These are phyloP conservation scores for Scaptomyza caliginosa DNA, from an alignment of 2,888 invertebrate genomes.

Conservation along the genomic window DNA sequence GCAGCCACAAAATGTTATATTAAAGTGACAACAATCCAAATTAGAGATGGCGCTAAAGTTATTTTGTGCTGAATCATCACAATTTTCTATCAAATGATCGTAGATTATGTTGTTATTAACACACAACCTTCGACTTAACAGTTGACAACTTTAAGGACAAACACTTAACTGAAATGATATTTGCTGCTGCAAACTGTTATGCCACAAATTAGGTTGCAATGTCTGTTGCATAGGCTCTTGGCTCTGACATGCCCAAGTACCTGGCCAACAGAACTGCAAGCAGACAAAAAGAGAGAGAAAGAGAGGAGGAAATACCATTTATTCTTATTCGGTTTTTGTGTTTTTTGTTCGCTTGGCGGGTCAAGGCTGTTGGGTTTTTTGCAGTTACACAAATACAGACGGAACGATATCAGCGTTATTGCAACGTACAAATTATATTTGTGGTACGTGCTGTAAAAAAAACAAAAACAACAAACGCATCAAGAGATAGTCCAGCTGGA, in stretches of 20 bases:
- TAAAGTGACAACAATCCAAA: neutral
- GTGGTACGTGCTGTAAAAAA: conserved; percentile 8
- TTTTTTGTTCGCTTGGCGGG: conserved; percentile 32
- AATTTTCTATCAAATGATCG: neutral
- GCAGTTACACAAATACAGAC: conserved; percentile 24
- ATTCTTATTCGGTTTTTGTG: conserved; percentile 1
- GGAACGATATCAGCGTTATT: conserved; percentile 25
- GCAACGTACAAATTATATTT: conserved; percentile 26
- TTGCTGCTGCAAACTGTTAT: conserved; percentile 22
- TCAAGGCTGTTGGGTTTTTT: conserved; percentile 55
- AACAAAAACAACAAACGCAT: neutral
- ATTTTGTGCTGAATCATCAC: neutral
- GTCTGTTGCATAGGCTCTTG: conserved; percentile 24
- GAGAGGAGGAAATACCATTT: neutral
- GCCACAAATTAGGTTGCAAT: conserved; percentile 11
- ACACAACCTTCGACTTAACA: neutral
- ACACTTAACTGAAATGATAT: conserved; percentile 61
- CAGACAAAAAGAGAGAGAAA: neutral
- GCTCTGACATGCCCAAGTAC: conserved; percentile 40
- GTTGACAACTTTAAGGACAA: conserved; percentile 7
- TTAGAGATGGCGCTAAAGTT: neutral
- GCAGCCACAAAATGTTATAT: neutral
- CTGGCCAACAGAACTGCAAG: conserved; percentile 10
- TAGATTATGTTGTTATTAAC: neutral
- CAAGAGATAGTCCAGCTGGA: conserved; percentile 1